Evolutionary conservation across 2,113 vertebrate genomes (phyloP).

Genomic region (Coregonus clupeaformis): DNA sequence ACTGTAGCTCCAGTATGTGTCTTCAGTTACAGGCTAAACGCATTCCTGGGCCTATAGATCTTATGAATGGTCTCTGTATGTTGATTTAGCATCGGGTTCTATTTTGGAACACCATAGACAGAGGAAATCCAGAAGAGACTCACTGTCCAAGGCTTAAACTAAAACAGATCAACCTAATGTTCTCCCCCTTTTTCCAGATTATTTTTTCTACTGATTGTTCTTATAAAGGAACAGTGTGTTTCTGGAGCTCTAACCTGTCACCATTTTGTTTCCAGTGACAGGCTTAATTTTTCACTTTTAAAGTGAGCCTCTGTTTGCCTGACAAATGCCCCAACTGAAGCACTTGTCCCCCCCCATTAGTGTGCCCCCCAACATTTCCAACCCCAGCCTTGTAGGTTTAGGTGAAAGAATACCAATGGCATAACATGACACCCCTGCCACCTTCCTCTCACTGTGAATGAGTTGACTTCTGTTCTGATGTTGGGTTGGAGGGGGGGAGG

Average conservation of each 20-base stretch:
- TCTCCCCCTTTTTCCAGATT: neutral
- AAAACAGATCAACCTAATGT: neutral
- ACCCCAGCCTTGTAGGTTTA: constrained; percentile 51
- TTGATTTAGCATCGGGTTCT: neutral
- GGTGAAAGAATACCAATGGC: constrained; percentile 57
- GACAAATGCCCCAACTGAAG: constrained; percentile 48
- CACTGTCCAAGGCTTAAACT: neutral
- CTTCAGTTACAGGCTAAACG: neutral
- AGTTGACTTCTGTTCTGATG: constrained; percentile 56
- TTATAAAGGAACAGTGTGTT: neutral
- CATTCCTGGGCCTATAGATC: neutral
- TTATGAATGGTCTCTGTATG: neutral
- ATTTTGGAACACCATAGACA: constrained; percentile 1
- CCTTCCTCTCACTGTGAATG: constrained; percentile 50
- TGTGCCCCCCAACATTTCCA: constrained; percentile 28
- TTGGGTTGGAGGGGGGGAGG: neutral
- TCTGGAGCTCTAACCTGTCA: constrained; percentile 34
- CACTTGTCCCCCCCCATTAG: constrained; percentile 44
- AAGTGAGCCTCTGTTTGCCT: constrained; percentile 38
- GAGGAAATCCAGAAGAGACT: neutral
- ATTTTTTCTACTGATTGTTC: neutral
- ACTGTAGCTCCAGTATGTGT: neutral
- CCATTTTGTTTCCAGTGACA: constrained; percentile 32
- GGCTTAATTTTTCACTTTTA: constrained; percentile 48
- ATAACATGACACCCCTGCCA: constrained; percentile 57